A percentile compares a stretch with the other conserved stretches of the same genome.
These are phyloP conservation scores for Nasonia vitripennis DNA, from an alignment of 1,140 invertebrate species.

Conservation along the genomic window DNA sequence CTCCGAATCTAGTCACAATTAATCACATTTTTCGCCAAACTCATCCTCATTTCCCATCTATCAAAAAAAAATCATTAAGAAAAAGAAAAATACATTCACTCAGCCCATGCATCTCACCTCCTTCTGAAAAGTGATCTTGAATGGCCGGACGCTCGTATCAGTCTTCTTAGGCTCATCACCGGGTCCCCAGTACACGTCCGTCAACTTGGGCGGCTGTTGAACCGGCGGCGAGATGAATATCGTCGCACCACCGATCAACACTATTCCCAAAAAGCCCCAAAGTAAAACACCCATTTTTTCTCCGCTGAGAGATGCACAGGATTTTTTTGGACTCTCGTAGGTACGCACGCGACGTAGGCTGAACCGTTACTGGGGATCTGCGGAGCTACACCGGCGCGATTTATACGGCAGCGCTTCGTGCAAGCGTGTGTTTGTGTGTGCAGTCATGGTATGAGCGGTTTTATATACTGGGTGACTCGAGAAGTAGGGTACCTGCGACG, in stretches of 20 bases:
- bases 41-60: no score
- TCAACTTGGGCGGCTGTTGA: neutral
- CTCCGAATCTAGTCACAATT: no score
- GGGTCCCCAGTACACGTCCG: slow-evolving; percentile 39
- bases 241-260: neutral
- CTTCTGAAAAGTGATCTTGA: slow-evolving; percentile 28
- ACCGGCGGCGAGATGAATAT: neutral
- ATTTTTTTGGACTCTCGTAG: neutral
- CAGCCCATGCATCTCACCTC: neutral
- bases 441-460: no score
- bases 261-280: neutral
- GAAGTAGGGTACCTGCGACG: neutral
- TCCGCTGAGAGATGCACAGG: neutral
- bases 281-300: slow-evolving; percentile 7
- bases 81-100: neutral
- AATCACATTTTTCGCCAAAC: no score
- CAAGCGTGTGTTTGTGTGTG: neutral
- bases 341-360: neutral
- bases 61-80: no score
- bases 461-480: neutral
- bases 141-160: slow-evolving; percentile 33
- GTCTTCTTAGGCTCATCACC: slow-evolving; percentile 3
- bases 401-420: slow-evolving; percentile 13
- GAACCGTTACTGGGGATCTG: slow-evolving; percentile 21
- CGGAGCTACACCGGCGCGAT: neutral